A percentile compares a stretch with the other conserved stretches of the same genome.
Evolutionary conservation across 2,797 vertebrate genomes (phyloP).

Genomic region (Thalassophryne amazonica): DNA sequence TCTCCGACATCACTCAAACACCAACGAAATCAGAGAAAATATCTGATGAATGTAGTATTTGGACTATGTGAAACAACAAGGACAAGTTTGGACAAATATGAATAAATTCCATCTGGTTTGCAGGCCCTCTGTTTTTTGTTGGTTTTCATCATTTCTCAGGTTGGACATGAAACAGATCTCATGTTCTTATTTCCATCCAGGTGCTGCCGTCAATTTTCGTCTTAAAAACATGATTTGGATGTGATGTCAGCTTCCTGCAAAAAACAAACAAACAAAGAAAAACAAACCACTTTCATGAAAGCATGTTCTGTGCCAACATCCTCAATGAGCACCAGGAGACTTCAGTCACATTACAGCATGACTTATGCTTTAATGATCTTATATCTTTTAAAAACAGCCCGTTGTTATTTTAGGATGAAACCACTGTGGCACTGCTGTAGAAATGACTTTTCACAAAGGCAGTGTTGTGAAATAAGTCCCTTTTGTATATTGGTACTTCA

Average conservation of each 20-base stretch:
- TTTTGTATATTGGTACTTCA: conserved; percentile 15
- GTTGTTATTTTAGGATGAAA: conserved; percentile 9
- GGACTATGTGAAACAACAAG: too few relatives aligned
- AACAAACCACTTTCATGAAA: conserved; percentile 10
- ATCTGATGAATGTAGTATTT: too few relatives aligned
- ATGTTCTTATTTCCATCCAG: not conserved
- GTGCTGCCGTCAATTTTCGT: conserved; percentile 1
- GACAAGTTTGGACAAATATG: too few relatives aligned
- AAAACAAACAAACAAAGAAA: conserved; percentile 13
- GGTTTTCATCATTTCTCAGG: not conserved
- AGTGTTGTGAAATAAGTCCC: conserved; percentile 10
- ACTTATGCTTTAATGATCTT: conserved; percentile 11
- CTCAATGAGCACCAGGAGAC: not conserved
- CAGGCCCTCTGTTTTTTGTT: not conserved
- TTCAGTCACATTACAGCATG: not conserved
- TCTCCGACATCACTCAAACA: too few relatives aligned
- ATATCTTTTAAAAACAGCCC: conserved; percentile 1
- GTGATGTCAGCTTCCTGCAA: not conserved
- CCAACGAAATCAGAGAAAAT: too few relatives aligned
- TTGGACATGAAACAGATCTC: not conserved
- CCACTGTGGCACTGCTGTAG: not conserved
- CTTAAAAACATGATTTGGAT: conserved; percentile 1
- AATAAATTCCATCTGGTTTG: not conserved
- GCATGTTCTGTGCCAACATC: not conserved
- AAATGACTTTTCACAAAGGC: conserved; percentile 3